Base-by-base conservation (phyloP, 30 jellyfish, hydroid and myxozoan species). In the Cassiopea andromeda region DNA sequence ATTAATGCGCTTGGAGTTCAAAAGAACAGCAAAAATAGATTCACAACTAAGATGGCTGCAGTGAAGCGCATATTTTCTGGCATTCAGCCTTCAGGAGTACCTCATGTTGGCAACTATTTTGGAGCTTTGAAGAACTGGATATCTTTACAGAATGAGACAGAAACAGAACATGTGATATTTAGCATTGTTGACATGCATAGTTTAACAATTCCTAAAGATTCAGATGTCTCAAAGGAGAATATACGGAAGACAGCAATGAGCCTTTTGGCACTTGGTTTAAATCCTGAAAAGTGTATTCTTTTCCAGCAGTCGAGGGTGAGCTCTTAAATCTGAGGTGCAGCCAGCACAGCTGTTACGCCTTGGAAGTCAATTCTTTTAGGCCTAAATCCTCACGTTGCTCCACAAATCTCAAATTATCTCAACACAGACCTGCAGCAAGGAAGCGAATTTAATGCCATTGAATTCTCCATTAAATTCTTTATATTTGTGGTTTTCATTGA, bases 51-150 rank as follows among this genome's bases (percentile, higher is more conserved):
- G 45, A 66, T 90, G 92, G 64, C 75, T 57, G 78, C 85, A 1
- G 1, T 75, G 6, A 83, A 83, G 70, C 77, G 97, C 49, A 90
- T 94, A 1, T 94, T 94, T 59, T 94, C 98, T 80, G 98, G 98
- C 13, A 94, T 94, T 59, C 98, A 94, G 66, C 98, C 98, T 1
- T 89, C 98, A 1, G 98, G 98, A 44, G 97, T 94, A 27, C 98
- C 98, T 5, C 98, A 94, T 79, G 58, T 94, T 16, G 98, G 98
- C 60, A 94, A 94, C 89, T 94, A 94, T 68, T 94, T 89, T 60
- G 98, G 98, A 43, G 98, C 98, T 13, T 73, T 94, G 60, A 87
- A 87, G 69, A 82, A 90, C 60, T 94, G 98, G 98, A 91, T 90
- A 16, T 57, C 92, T 7, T 81, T 94, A 69, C 98, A 94, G 60